A percentile compares a stretch with the other conserved stretches of the same genome.
Evolutionary conservation across 2,113 vertebrate genomes (phyloP).

Genomic region (Apteryx mantelli): DNA sequence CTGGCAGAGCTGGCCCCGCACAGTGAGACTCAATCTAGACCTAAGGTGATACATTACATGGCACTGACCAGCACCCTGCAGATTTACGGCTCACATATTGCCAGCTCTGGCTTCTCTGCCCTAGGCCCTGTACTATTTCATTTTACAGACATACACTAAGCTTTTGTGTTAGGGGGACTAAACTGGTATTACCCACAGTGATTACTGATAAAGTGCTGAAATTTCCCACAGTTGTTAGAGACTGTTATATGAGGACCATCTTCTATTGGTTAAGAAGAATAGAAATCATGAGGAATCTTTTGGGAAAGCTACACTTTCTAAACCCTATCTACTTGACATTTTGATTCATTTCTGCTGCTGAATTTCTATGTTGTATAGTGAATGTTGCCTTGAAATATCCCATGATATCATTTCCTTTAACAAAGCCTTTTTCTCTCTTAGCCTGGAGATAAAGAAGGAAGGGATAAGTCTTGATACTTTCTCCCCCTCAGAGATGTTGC

Average conservation of each 20-base stretch:
- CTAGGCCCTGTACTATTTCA: not conserved
- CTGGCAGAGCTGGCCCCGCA: not conserved
- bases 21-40: not conserved
- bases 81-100: not conserved
- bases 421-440: conserved; percentile 4
- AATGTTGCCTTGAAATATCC: conserved; percentile 20
- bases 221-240: not conserved
- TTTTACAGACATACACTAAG: not conserved
- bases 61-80: not conserved
- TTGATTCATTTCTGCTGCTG: conserved; percentile 40
- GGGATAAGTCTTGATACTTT: not conserved
- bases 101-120: not conserved
- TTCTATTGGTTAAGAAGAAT: not conserved
- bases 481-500: not conserved
- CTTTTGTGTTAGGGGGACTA: not conserved
- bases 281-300: conserved; percentile 7
- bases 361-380: not conserved
- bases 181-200: too few species aligned
- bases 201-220: not conserved
- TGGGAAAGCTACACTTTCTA: conserved; percentile 5
- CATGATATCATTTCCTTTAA: conserved; percentile 61
- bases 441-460: not conserved
- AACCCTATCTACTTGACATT: not conserved
- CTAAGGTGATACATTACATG: not conserved
- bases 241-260: not conserved